Evolutionary conservation across 1,140 invertebrate genomes (phyloP), one percentile per base, ranked within the genome.

Genomic region (Doryteuthis pealeii): DNA sequence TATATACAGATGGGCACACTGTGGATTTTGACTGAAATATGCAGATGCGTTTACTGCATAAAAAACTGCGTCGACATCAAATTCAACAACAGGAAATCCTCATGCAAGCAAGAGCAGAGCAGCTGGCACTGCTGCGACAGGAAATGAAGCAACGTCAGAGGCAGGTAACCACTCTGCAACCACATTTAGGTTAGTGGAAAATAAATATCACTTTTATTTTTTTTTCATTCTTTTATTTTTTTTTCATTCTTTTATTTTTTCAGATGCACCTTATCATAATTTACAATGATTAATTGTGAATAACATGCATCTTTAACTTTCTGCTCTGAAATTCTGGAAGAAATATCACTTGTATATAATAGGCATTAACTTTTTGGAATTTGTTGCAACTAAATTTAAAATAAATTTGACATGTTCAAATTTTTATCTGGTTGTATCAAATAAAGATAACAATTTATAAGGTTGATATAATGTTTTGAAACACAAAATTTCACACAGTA

Each of bases 71-170:
- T 10, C 78, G 82, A 28, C 80, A 80, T 80, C 85, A 87, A 54
- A 78, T 82, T 35, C 81, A 86, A 70, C 84, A 87, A 75, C 83
- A 86, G 72, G 80, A 85, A 54, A 76, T 80, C 73, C 74, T 87
- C 18, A 86, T 86, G 81, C 77, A 77, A 62, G 84, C 85, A 72
- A 84, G 86, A 58, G 79, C 86, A 31, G 66, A 80, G 66, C 85
- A 87, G 74, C 77, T 87, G 31, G 75, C 79, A 30, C 31, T 78
- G 8, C 76, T 84, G 54, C 77, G 77, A 66, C 77, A 76, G 65
- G 85, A 87, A 73, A 83, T 86, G 77, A 66, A 79, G 49, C 73
- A 74, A 71, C 76, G 83, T n/a, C 83, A 87, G 66, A 73, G 69
- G 33, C 65, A 84, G 22, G 78, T 86, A n/a, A 76, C 79, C 12